A percentile compares a stretch with the other conserved stretches of the same genome.
Conservation (phyloP, 2,113 vertebrate species). For the Gavia stellata region DNA sequence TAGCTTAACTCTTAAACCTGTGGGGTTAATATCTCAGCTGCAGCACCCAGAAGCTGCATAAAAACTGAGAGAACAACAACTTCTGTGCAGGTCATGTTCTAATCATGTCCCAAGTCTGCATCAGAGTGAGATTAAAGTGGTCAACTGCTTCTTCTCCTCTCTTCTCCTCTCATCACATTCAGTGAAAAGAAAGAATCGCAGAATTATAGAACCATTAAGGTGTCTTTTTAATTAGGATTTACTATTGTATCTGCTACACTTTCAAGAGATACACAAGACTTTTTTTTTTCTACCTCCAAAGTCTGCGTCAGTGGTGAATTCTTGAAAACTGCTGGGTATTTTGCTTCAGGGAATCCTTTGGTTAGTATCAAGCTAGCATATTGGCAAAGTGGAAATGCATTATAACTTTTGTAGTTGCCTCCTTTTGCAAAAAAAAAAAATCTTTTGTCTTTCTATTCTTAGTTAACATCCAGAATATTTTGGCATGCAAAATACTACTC, state of each 20-base stretch:
- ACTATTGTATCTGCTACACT: accelerated
- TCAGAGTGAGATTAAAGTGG: background rate
- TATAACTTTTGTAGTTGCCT: background rate
- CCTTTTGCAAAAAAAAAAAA: background rate
- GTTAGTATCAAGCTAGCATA: accelerated
- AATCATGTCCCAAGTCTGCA: background rate
- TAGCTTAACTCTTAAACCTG: background rate
- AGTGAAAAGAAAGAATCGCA: background rate
- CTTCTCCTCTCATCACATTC: accelerated
- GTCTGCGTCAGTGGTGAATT: background rate
- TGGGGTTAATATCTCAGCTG: background rate
- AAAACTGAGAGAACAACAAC: background rate
- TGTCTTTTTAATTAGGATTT: background rate
- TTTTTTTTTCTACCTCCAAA: background rate
- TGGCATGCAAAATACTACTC: accelerated
- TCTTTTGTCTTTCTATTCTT: background rate
- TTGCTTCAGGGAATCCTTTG: background rate
- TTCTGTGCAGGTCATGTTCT: background rate
- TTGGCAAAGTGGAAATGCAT: accelerated
- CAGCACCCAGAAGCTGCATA: background rate
- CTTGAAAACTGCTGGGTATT: background rate
- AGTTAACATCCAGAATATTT: background rate
- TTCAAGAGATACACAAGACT: background rate
- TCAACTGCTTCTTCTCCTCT: background rate
- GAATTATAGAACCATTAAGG: too few species aligned